phyloP scores from a whole-genome alignment of 2,113 vertebrate genomes.

The Egretta garzetta region DNA sequence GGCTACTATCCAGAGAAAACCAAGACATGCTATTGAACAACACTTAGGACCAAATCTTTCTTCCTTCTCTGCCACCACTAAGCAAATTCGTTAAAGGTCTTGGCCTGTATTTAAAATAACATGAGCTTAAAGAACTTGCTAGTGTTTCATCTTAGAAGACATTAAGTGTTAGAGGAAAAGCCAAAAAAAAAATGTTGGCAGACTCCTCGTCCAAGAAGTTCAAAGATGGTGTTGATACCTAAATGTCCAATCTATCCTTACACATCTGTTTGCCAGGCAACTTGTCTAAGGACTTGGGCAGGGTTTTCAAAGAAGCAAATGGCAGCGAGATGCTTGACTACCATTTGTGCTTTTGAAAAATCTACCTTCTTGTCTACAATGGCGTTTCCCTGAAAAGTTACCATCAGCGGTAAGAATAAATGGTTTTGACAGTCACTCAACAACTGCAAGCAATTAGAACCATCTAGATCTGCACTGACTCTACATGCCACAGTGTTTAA shows the following conservation, averaged over 20 bases:
- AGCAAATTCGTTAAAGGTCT: conserved; percentile 78
- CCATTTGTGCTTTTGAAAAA: conserved; percentile 50
- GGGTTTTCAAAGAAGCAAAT: conserved; percentile 43
- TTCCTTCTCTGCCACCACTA: conserved; percentile 72
- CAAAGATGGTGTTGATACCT: conserved; percentile 70
- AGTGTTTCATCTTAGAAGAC: conserved; percentile 74
- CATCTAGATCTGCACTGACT: background rate
- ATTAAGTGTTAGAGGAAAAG: conserved; percentile 47
- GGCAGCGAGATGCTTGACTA: background rate
- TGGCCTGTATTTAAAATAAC: conserved; percentile 78
- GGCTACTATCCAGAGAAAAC: conserved; percentile 76
- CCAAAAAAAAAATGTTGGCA: conserved; percentile 71
- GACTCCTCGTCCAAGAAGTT: conserved; percentile 58
- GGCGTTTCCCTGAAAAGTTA: background rate
- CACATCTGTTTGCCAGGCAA: conserved; percentile 53
- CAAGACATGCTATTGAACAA: conserved; percentile 77
- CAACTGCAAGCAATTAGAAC: conserved; percentile 60
- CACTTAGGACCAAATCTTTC: conserved; percentile 78
- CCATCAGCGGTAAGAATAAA: conserved; percentile 14
- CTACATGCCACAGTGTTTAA: background rate
- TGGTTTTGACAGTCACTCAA: conserved; percentile 21
- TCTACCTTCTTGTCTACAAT: conserved; percentile 2
- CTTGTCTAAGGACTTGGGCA: background rate
- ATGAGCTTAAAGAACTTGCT: conserved; percentile 73
- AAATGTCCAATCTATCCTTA: conserved; percentile 24